Base-by-base conservation (phyloP, 2,113 vertebrate genomes). In the Mus pahari region DNA sequence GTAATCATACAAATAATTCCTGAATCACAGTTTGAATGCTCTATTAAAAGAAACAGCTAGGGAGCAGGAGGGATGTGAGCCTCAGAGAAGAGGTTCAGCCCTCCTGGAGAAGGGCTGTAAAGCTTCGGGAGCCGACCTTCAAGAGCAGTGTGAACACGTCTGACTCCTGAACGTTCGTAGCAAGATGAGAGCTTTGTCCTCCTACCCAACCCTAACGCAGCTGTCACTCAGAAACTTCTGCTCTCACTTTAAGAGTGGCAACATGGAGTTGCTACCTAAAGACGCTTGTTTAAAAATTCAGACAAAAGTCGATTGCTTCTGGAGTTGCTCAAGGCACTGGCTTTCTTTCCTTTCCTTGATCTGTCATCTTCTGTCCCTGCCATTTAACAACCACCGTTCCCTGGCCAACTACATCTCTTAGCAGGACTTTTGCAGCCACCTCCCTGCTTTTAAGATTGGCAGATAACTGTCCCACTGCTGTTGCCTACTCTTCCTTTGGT, bases 221-320 rank as follows among this genome's bases (percentile, higher is more conserved):
- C 75, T 90, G 94, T 78, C 70, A 79, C 75, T 94, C 78, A 92
- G 95, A 91, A 86, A 70, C 73, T 60, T 45, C 91, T 92, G 74
- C 64, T 87, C 79, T 79, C 82, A 64, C 78, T 88, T 90, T n/a
- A 66, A n/a, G 50, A 19, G 64, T 50, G 91, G 28, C 55, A 70
- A 83, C 83, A 39, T 53, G 5, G 64, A 81, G 11, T 16, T 60
- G 5, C 75, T 89, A 92, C 75, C 87, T 87, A 70, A 28, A 91
- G 82, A 89, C 28, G 78, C 17, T 93, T 64, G 39, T 66, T 91
- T 64, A 28, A 95, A 95, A 84, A 58, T 82, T 96, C 89, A 93
- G 50, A 24, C 83, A 90, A 60, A 91, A 83, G 19, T 45, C 90
- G 53, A 71, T 39, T 55, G 3, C 73, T 48, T 92, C 55, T 58